Evolutionary conservation across 1,140 invertebrate species (phyloP).

Genomic region (Trichonephila inaurata): DNA sequence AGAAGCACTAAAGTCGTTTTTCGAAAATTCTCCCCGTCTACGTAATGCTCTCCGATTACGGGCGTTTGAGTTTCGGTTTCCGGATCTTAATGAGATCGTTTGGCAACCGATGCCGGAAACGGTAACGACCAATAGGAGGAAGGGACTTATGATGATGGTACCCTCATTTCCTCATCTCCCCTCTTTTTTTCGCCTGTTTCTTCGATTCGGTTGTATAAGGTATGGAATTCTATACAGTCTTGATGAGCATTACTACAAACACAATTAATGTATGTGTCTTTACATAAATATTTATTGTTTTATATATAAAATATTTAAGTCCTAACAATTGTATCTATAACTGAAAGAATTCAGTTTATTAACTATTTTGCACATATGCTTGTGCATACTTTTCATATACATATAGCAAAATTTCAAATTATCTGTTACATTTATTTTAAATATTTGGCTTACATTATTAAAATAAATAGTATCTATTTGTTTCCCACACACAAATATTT

Average conservation of each 20-base stretch:
- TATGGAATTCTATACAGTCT: neutral
- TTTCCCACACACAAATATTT: too few species aligned
- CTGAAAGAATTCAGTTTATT: too few species aligned
- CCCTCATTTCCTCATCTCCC: constrained; percentile 38
- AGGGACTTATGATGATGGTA: constrained; percentile 61
- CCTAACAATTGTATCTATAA: too few species aligned
- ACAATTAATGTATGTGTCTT: neutral
- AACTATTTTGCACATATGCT: too few species aligned
- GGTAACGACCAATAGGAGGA: constrained; percentile 74
- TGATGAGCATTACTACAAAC: neutral
- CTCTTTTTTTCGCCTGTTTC: neutral
- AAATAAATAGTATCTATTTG: too few species aligned
- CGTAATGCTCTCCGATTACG: constrained; percentile 55
- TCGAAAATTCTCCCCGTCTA: constrained; percentile 19
- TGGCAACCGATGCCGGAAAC: constrained; percentile 70
- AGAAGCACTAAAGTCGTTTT: constrained; percentile 45
- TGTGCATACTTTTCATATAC: too few species aligned
- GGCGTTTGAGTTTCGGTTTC: constrained; percentile 74
- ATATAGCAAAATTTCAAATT: too few species aligned
- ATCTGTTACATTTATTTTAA: too few species aligned
- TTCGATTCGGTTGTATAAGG: neutral
- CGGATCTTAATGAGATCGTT: constrained; percentile 76
- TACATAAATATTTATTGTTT: neutral
- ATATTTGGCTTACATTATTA: too few species aligned
- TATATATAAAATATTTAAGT: too few species aligned